Evolutionary conservation across 1,140 invertebrate species (phyloP).

Genomic region (Oryzaephilus surinamensis): DNA sequence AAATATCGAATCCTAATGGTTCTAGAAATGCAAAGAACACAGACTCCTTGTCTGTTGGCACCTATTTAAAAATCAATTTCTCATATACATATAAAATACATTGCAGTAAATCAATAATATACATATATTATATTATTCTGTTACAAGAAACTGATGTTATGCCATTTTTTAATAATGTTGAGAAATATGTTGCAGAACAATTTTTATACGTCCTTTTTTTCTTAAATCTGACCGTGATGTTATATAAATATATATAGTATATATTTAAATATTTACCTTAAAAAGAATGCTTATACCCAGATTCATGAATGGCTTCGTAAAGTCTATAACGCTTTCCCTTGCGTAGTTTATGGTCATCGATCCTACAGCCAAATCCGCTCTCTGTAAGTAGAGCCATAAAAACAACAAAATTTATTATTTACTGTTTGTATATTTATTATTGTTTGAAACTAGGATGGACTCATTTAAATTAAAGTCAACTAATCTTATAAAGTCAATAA

Average conservation of each 20-base stretch:
- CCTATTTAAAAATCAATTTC: conserved; percentile 43
- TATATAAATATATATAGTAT: no score
- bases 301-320: conserved; percentile 90
- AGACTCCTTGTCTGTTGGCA: conserved; percentile 79
- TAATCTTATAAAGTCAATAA: no score
- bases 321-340: conserved; percentile 88
- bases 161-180: no score
- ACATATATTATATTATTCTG: no score
- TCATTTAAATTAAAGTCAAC: no score
- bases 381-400: conserved; percentile 43
- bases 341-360: conserved; percentile 93
- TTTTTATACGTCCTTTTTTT: no score
- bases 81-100: conserved; percentile 8
- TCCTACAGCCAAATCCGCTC: conserved; percentile 82
- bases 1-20: conserved; percentile 87
- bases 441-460: no score
- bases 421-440: no score
- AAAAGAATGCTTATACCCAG: conserved; percentile 80
- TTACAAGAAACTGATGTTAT: no score
- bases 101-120: not conserved
- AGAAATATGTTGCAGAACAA: no score
- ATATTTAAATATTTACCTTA: conserved; percentile 47
- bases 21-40: conserved; percentile 91
- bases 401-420: no score
- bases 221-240: no score